Base-by-base conservation (phyloP, 2,113 vertebrate species). In the Xenopus laevis region DNA sequence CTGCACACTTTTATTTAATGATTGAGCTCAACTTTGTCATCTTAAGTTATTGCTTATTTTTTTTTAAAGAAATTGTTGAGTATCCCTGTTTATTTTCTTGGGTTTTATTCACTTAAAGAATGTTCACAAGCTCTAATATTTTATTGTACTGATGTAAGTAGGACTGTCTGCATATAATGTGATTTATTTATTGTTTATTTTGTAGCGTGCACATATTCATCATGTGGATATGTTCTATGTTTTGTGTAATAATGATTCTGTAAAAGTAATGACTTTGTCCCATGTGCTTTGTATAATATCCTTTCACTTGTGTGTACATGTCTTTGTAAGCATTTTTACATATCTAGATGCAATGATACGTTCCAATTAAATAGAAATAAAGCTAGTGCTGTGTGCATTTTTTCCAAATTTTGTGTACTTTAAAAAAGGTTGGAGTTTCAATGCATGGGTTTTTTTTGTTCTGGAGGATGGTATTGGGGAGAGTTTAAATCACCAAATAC, bases 81-180 rank as follows among this genome's bases (percentile, higher is more conserved):
- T 55, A 16, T 16, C 53, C 9, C 53, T 55, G 53, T 55, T n/a
- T n/a, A 55, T 55, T 55, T 16, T 55, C 53, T 55, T 55, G 15
- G 53, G 53, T 55, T 55, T 2, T 55, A 21, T 44, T 74, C 40
- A 53, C 53, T 16, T 21, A 21, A 23, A 61, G 59, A 58, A 52
- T 69, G n/a, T 84, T 82, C 79, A 82, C 79, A 78, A 68, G 18
- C 78, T 83, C 67, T 73, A 78, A 66, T 65, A 81, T 79, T 77
- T 82, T 88, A 73, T 89, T 91, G 85, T 91, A 90, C 87, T 91
- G 87, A 89, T 94, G 88, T 94, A 93, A 93, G 89, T 94, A 94
- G 88, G 89, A 91, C 84, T 93, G 88, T 93, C 85, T 93, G 92
- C 91, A 92, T 92, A 95, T 94, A 91, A 93, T 93, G 92, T 92